These are phyloP conservation scores for Bombus pyrosoma DNA, from an alignment of 1,140 invertebrate genomes.

Conservation along the genomic window DNA sequence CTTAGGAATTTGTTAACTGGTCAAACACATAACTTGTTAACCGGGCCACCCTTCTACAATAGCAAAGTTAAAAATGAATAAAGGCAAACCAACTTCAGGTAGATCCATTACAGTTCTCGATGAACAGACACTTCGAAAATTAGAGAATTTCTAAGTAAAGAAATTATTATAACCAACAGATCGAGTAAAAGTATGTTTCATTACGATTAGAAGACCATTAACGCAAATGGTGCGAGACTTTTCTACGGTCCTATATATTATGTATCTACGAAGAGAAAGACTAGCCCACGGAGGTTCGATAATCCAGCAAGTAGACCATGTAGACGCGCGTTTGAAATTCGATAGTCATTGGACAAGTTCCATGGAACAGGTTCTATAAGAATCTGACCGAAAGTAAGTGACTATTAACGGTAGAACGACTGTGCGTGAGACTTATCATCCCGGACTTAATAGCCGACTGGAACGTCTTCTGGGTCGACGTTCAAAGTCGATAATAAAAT, in stretches of 20 bases:
- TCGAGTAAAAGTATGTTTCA: too few relatives aligned
- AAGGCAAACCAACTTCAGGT: too few relatives aligned
- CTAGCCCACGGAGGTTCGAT: slow-evolving; percentile 26
- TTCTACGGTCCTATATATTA: not conserved
- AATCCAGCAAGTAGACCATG: slow-evolving; percentile 14
- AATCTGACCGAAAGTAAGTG: slow-evolving; percentile 68
- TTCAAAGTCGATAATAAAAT: slow-evolving; percentile 65
- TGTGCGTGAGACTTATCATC: slow-evolving; percentile 68
- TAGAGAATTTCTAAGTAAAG: too few relatives aligned
- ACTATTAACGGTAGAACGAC: slow-evolving; percentile 66
- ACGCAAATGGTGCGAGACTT: not conserved
- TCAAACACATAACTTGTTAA: too few relatives aligned
- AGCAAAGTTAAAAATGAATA: too few relatives aligned
- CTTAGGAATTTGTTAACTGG: too few relatives aligned
- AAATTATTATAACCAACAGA: too few relatives aligned
- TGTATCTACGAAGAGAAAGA: not conserved
- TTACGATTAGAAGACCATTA: not conserved
- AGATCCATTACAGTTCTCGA: too few relatives aligned
- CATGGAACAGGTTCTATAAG: slow-evolving; percentile 61
- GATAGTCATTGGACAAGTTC: slow-evolving; percentile 28
- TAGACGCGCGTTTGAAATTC: slow-evolving; percentile 37
- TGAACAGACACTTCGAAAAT: too few relatives aligned
- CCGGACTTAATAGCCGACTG: slow-evolving; percentile 59
- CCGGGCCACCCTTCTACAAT: too few relatives aligned
- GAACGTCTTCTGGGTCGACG: slow-evolving; percentile 41